Conservation (phyloP, 2,888 invertebrate species). For the Drosophila demipolita region DNA sequence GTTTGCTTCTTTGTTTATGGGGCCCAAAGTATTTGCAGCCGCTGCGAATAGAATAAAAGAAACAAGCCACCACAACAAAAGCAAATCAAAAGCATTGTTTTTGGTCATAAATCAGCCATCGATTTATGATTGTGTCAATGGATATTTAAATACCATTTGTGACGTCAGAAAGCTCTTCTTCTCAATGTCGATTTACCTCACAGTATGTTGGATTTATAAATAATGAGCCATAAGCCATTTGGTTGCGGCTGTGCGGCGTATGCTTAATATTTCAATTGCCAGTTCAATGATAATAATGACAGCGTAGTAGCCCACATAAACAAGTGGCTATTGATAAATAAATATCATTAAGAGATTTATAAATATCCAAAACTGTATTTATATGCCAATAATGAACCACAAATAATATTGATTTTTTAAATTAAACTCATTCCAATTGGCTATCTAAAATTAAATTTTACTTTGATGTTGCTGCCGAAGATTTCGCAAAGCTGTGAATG, state of each 20-base stretch:
- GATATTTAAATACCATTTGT: slow-evolving; percentile 64
- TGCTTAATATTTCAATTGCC: slow-evolving; percentile 57
- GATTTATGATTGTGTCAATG: slow-evolving; percentile 80
- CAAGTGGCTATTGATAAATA: slow-evolving; percentile 30
- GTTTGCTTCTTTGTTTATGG: slow-evolving; percentile 51
- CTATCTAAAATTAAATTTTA: neutral
- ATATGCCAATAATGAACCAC: neutral
- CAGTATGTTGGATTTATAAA: slow-evolving; percentile 50
- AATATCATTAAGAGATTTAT: slow-evolving; percentile 19
- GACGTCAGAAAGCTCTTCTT: slow-evolving; percentile 60
- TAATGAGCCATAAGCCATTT: slow-evolving; percentile 65
- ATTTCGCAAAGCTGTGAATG: neutral
- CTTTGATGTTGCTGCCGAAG: neutral
- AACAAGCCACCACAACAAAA: slow-evolving; percentile 49
- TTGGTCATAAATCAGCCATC: slow-evolving; percentile 74
- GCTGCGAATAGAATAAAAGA: slow-evolving; percentile 9
- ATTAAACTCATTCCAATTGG: neutral
- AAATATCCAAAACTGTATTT: slow-evolving; percentile 19
- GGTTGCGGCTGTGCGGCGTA: slow-evolving; percentile 49
- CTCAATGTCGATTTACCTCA: slow-evolving; percentile 17
- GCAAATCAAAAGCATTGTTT: slow-evolving; percentile 71
- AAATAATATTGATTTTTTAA: neutral
- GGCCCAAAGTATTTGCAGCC: slow-evolving; percentile 32
- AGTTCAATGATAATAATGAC: slow-evolving; percentile 34
- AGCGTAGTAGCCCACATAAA: slow-evolving; percentile 46